Base-by-base conservation (phyloP, 2,113 vertebrate species). In the Peromyscus leucopus region DNA sequence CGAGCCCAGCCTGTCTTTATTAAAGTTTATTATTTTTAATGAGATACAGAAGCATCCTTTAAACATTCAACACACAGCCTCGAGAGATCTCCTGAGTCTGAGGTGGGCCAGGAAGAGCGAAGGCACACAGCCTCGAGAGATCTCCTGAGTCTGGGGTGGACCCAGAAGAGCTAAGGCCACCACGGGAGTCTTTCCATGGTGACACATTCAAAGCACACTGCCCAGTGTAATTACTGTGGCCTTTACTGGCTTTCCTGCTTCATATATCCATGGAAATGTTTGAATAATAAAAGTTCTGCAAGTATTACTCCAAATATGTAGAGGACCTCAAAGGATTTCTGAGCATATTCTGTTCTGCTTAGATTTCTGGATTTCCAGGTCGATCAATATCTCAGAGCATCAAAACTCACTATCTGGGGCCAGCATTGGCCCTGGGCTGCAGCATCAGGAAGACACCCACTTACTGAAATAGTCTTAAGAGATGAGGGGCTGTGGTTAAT, bases 21-120 rank as follows among this genome's bases (percentile, higher is more conserved):
- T 16, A 57, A 51, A 55, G 86, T 57, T 36, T n/a, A 51, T 10
- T n/a, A n/a, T 74, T 95, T 96, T 96, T 82, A 97, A 31, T 89
- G 86, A 22, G 61, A 48, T 80, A 71, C 8, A 55, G 61, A 89
- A 79, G 28, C 3, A 72, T 65, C 13, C 80, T 95, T 96, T 90
- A 57, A 91, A 91, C 36, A 69, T 76, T 89, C 79, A 93, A 36
- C 31, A 36, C 22, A 71, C 22, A 55, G 65, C 61, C 82, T 63
- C 87, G n/a, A 95, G 79, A 61, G 26, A 90, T 57, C 42, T 90
- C 5, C 0, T 69, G 22, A 46, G 33, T 88, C 85, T 88, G 28
- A 85, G 72, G 55, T 22, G 59, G 63, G 89, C 28, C 17, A 57
- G 46, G 57, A 90, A 65, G 13, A 63, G 12, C 31, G 48, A 21